phyloP scores from a whole-genome alignment of 2,113 vertebrate species.

The Chamaea fasciata region DNA sequence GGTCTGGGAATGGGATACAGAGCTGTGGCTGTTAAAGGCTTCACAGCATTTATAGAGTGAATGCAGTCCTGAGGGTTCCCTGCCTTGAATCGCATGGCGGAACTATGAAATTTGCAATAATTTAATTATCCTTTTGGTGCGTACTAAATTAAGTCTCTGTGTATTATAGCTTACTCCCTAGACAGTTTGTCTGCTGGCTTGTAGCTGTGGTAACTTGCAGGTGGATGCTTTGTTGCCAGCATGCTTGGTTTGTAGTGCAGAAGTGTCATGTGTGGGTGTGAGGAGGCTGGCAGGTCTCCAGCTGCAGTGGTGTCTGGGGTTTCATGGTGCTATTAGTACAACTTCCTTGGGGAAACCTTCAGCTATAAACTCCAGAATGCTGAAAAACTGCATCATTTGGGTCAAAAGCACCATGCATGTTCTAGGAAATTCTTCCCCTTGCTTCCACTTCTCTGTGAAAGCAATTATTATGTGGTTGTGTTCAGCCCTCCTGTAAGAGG shows the following conservation, averaged over 20 bases:
- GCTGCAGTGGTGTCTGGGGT: not conserved
- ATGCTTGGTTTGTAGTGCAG: not conserved
- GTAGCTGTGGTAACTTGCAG: conserved; percentile 24
- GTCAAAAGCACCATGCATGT: not conserved
- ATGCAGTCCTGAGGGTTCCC: not conserved
- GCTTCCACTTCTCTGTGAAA: not conserved
- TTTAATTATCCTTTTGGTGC: not conserved
- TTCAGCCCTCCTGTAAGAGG: not conserved
- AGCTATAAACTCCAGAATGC: not conserved
- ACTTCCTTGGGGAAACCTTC: not conserved
- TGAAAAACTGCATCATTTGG: not conserved
- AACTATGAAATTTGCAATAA: not conserved
- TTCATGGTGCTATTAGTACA: not conserved
- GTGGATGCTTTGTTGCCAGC: not conserved
- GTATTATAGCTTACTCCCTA: not conserved
- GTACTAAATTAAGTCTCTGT: not conserved
- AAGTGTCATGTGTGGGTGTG: not conserved
- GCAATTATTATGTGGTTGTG: not conserved
- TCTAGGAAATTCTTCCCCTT: not conserved
- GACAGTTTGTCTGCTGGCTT: not conserved
- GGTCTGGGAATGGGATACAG: not conserved
- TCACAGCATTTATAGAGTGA: not conserved
- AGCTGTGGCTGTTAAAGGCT: not conserved
- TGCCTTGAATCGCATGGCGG: not conserved
- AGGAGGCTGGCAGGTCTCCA: conserved; percentile 3